phyloP scores from a whole-genome alignment of 2,888 invertebrate genomes.

The Gymnocheta viridis region DNA sequence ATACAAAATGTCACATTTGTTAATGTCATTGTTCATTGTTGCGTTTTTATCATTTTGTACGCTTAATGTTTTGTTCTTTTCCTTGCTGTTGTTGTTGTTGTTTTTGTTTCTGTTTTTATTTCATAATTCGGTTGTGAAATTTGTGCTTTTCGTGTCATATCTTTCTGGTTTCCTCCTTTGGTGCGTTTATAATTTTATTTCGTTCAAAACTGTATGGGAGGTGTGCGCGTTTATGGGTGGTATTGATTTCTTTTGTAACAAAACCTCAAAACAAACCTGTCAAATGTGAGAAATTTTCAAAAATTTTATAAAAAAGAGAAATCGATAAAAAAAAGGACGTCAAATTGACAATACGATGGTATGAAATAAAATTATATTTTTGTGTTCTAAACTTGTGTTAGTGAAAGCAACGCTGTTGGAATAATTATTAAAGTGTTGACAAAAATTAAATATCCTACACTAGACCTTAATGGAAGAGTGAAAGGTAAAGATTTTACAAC shows the following conservation, averaged over 20 bases:
- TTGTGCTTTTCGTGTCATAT: neutral
- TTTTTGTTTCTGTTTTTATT: too few relatives aligned
- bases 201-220: slow-evolving; percentile 9
- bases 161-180: neutral
- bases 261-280: slow-evolving; percentile 24
- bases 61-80: neutral
- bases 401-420: slow-evolving; percentile 41
- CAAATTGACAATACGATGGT: neutral
- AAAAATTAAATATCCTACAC: neutral
- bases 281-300: slow-evolving; percentile 39
- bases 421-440: slow-evolving; percentile 17
- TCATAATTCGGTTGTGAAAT: slow-evolving; percentile 32
- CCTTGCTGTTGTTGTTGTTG: neutral
- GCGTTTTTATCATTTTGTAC: neutral
- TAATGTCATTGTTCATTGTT: slow-evolving; percentile 50
- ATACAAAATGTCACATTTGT: slow-evolving; percentile 70
- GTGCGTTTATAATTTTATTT: slow-evolving; percentile 19
- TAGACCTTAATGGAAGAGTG: neutral
- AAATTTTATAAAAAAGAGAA: neutral
- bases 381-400: slow-evolving; percentile 8
- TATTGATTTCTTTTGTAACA: slow-evolving; percentile 49
- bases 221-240: slow-evolving; percentile 58
- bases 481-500: neutral
- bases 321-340: neutral
- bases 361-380: slow-evolving; percentile 48